phyloP scores from a whole-genome alignment of 2,113 vertebrate species.

The Siniperca knerii region DNA sequence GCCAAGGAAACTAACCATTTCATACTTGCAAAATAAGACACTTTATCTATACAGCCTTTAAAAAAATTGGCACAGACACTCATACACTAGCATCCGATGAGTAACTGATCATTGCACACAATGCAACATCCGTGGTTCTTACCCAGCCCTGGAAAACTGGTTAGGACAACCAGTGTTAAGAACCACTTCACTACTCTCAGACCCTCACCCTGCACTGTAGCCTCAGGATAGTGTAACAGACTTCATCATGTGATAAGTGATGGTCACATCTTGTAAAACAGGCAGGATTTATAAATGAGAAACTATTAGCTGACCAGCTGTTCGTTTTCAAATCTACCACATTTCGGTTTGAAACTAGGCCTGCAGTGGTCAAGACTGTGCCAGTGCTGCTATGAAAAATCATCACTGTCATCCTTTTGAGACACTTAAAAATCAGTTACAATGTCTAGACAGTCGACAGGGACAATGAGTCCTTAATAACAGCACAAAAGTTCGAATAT shows the following conservation, averaged over 20 bases:
- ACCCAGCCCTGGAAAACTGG: neutral
- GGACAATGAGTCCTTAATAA: conserved; percentile 1
- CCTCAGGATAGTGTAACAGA: neutral
- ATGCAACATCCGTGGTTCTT: neutral
- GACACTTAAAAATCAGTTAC: conserved; percentile 13
- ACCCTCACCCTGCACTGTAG: neutral
- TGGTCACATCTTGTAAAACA: conserved; percentile 47
- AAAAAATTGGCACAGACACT: neutral
- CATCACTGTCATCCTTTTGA: conserved; percentile 4
- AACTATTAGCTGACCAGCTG: neutral
- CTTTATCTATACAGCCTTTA: neutral
- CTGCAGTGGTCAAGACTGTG: neutral
- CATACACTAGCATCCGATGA: neutral
- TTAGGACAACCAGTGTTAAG: neutral
- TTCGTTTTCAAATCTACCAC: neutral
- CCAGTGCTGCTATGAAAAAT: conserved; percentile 2
- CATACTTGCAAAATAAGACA: conserved; percentile 3
- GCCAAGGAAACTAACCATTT: conserved; percentile 9
- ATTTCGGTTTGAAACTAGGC: conserved; percentile 19
- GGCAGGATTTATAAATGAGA: conserved; percentile 1
- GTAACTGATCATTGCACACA: neutral
- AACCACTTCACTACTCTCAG: neutral
- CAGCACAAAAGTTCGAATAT: neutral
- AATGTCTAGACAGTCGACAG: conserved; percentile 19
- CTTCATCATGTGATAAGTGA: conserved; percentile 40